A percentile compares a stretch with the other conserved stretches of the same genome.
Conservation (phyloP, 2,797 vertebrate genomes). For the Ctenosaura bakeri region DNA sequence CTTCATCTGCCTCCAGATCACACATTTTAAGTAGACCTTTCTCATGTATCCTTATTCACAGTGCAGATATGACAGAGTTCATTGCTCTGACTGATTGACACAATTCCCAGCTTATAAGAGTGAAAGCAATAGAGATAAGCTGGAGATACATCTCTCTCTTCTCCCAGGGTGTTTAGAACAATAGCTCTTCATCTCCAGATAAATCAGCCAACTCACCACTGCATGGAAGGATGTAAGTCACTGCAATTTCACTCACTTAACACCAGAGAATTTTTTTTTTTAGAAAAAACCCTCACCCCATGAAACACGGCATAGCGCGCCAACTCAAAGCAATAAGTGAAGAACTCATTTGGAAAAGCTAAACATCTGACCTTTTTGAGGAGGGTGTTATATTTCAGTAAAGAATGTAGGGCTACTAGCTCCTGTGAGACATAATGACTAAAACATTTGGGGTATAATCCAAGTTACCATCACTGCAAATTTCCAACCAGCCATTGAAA, state of each 20-base stretch:
- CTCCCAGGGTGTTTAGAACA: conserved; percentile 8
- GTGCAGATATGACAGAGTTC: conserved; percentile 5
- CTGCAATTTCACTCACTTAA: not conserved
- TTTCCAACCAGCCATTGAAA: not conserved
- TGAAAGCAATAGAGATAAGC: not conserved
- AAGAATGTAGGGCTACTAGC: not conserved
- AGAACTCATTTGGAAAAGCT: conserved; percentile 16
- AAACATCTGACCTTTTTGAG: conserved; percentile 3
- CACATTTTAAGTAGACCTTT: not conserved
- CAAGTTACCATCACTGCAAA: not conserved
- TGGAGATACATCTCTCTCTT: not conserved
- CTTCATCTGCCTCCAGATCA: not conserved
- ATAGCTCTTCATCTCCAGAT: conserved; percentile 9
- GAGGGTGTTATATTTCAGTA: conserved; percentile 1
- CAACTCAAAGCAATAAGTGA: conserved; percentile 11
- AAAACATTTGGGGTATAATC: not conserved
- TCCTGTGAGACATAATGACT: not conserved
- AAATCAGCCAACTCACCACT: not conserved
- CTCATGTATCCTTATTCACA: not conserved
- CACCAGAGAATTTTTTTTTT: not conserved
- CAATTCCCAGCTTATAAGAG: conserved; percentile 3
- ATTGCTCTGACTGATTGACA: conserved; percentile 7
- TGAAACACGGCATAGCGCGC: not conserved
- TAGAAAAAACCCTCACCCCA: too few species aligned
- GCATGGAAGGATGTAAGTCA: not conserved